Evolutionary conservation across 2,113 vertebrate genomes (phyloP).

Genomic region (Syngnathus scovelli): DNA sequence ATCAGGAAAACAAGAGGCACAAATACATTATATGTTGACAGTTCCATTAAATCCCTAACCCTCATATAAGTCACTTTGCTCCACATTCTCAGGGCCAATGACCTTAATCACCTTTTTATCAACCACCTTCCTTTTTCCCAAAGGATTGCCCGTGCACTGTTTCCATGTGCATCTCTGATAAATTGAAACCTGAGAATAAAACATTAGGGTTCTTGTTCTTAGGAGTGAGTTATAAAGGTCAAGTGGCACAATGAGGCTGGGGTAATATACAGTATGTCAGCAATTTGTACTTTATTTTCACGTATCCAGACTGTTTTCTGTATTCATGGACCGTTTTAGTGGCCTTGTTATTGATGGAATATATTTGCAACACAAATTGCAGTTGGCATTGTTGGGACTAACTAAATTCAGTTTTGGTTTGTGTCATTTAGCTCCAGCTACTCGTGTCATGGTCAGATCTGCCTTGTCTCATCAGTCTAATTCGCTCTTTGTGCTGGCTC

Average conservation of each 20-base stretch:
- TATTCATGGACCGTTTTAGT: constrained; percentile 31
- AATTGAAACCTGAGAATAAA: constrained; percentile 21
- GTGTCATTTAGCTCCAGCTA: too few species aligned
- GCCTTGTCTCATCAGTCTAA: neutral
- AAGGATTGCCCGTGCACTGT: neutral
- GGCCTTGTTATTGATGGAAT: constrained; percentile 21
- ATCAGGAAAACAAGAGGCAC: neutral
- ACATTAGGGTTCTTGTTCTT: constrained; percentile 26
- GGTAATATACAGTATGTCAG: constrained; percentile 31
- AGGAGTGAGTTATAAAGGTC: constrained; percentile 32
- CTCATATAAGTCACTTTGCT: neutral
- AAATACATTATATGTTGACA: neutral
- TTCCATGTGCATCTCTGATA: constrained; percentile 16
- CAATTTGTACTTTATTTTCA: constrained; percentile 42
- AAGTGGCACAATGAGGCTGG: constrained; percentile 35
- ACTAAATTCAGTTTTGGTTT: neutral
- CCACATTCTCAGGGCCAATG: neutral
- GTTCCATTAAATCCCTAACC: neutral
- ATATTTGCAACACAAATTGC: constrained; percentile 23
- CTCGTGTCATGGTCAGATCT: neutral
- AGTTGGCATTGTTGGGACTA: constrained; percentile 8
- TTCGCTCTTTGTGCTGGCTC: neutral
- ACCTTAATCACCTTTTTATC: neutral
- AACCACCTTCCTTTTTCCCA: neutral
- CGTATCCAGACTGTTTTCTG: constrained; percentile 11